Base-by-base conservation (phyloP, 2,797 vertebrate genomes). In the Decapterus maruadsi region DNA sequence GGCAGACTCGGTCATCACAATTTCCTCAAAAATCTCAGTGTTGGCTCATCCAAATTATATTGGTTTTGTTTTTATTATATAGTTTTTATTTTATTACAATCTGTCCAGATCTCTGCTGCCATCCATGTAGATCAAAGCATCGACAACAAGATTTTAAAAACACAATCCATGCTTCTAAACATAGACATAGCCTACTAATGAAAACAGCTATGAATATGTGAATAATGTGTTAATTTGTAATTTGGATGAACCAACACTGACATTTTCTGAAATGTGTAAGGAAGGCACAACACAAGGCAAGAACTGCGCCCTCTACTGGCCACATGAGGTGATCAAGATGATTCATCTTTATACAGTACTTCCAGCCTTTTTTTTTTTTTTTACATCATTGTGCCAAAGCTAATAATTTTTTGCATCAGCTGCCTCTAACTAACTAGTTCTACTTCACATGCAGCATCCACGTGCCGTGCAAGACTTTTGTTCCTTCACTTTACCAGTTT, bases 381-480 rank as follows among this genome's bases (percentile, higher is more conserved):
- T 60, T 38, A 11, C 13, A 40, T 73, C 56, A 68, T 75, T 57
- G 38, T 54, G 5, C 56, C 17, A 65, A 84, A 70, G 57, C 34
- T 43, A 2, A 65, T 46, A 66, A 42, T 40, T 42, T 42, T 12
- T 59, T 0, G 19, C 31, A 69, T 73, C 16, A 76, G 9, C 55
- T 70, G 68, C 42, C 54, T 19, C 48, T 67, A 19, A 2, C 14
- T 20, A 10, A 31, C 5, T 66, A 36, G 46, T 36, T 43, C 8
- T 40, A 19, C 20, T 58, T 57, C 42, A 58, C 83, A 77, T 85
- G 85, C 83, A 77, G 54, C 36, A 72, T 68, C 58, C 65, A 79
- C 76, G 50, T 75, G 73, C 78, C 10, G 69, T 31, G 57, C 20
- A 29, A 65, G 17, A 61, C 51, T 43, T 34, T 34, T 67, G 48